Conservation (phyloP, 2,888 invertebrate species). For the Cryptus armator region DNA sequence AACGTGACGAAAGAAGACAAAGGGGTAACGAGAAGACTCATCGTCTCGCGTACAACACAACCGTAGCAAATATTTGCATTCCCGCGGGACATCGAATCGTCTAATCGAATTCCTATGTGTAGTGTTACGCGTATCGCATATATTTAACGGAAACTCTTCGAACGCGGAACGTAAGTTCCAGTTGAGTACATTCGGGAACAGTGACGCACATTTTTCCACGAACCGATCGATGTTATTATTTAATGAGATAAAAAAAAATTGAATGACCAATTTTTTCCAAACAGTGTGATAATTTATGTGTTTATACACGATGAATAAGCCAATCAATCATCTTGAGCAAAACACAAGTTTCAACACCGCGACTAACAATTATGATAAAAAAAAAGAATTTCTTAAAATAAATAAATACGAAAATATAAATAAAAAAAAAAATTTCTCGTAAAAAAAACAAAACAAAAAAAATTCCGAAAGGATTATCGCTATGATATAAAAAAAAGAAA, state of each 20-base stretch:
- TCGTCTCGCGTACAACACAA: background rate
- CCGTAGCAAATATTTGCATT: conserved; percentile 48
- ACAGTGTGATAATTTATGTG: background rate
- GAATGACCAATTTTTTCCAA: background rate
- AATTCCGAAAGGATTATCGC: background rate
- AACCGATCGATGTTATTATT: background rate
- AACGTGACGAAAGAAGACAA: conserved; percentile 31
- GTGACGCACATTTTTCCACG: background rate
- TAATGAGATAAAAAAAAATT: background rate
- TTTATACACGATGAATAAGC: background rate
- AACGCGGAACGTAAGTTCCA: background rate
- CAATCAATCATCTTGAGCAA: background rate
- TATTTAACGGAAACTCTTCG: background rate
- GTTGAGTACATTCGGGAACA: background rate
- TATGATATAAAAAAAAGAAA: background rate
- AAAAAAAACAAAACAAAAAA: background rate
- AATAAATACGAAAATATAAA: too few species aligned
- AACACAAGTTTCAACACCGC: background rate
- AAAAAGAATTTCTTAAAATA: background rate
- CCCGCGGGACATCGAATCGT: conserved; percentile 12
- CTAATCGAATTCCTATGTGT: conserved; percentile 40
- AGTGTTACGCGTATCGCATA: background rate
- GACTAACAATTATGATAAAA: background rate
- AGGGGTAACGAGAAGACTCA: conserved; percentile 34
- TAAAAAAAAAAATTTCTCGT: background rate